Evolutionary conservation across 2,113 vertebrate species (phyloP), one percentile per base, ranked within the genome.

Genomic region (Plecotus auritus): DNA sequence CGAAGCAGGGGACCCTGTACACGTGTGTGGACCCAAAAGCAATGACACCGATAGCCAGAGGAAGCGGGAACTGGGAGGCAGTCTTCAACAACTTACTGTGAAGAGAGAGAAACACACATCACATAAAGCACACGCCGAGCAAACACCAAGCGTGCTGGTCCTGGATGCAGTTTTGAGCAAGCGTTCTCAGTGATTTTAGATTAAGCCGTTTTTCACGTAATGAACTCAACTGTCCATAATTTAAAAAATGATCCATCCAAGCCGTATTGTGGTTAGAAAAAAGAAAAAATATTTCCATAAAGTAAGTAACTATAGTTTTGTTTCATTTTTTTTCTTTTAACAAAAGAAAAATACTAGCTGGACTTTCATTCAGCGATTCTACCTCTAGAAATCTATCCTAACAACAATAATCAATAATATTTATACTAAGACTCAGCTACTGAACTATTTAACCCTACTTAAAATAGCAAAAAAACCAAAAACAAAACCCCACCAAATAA

Each of bases 1-100:
- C 95, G 90, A 99, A 99, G 96, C 99, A 98, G 16, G 98, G 98
- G 94, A 99, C 97, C 98, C 99, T 98, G 97, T 99, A 99, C 72
- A 99, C 98, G 97, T 99, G 99, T 73, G 98, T 96, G 3, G 98
- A 98, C 97, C 99, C 99, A 94, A 99, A 99, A 85, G 98, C 98
- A 97, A 99, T 97, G 98, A 99, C 98, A 90, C 98, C 98, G 61
- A 99, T 85, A 77, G 99, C 99, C 97, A 99, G 94, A 69, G 99
- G 99, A 47, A 99, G 98, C 67, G 99, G 99, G 89, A 99, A 97
- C 78, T 97, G 97, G 69, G 98, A 98, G 54, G 98, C 96, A 13
- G 98, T 98, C 97, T 98, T 98, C 98, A 99, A 98, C 66, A 99
- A 97, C 97, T 99, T 99, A 97, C 99, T 99, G 98, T 11, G 96